Evolutionary conservation across 2,113 vertebrate species (phyloP), one percentile per base, ranked within the genome.

Genomic region (Corydoras maculifer): DNA sequence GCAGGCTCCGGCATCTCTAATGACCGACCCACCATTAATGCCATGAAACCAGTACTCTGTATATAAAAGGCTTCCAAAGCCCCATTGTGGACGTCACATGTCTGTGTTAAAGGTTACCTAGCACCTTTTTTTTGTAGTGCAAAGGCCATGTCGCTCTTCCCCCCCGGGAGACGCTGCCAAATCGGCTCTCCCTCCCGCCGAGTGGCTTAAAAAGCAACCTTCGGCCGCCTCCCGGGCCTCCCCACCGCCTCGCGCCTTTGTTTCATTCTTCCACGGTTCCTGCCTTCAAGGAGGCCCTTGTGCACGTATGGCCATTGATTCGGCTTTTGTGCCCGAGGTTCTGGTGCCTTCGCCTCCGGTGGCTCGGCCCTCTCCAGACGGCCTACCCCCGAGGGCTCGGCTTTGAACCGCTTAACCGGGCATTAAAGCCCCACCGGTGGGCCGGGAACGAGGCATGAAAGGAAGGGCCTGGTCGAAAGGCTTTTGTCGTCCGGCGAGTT

Each of bases 401-500:
- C 75, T 76, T 76, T 68, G 75, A 60, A 73, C 79, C 82, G 82
- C 77, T 83, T 84, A 84, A 79, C 80, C 77, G 71, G 79, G 81
- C 82, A 84, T 87, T 88, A 88, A 81, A 82, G 80, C 54, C 77
- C 78, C 77, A 74, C 72, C 59, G 80, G 79, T 83, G 80, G 72
- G 48, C 75, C 72, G 68, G 76, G 79, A 84, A 76, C 29, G 79
- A 76, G 77, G 85, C 78, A 84, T 86, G 84, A 86, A 87, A 86
- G 85, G 82, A 76, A 76, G 55, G 65, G 72, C 84, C 82, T 85
- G 85, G 89, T 87, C 82, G 77, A 76, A 77, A 84, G 82, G 82
- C 84, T 81, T 77, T 82, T 79, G 83, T 85, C 84, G 82, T 84
- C 84, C 82, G 80, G 84, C 80, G 76, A 78, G 80, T 81, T 74